A percentile compares a stretch with the other conserved stretches of the same genome.
Evolutionary conservation across 2,797 vertebrate genomes (phyloP).

Genomic region (Acipenser transmontanus): DNA sequence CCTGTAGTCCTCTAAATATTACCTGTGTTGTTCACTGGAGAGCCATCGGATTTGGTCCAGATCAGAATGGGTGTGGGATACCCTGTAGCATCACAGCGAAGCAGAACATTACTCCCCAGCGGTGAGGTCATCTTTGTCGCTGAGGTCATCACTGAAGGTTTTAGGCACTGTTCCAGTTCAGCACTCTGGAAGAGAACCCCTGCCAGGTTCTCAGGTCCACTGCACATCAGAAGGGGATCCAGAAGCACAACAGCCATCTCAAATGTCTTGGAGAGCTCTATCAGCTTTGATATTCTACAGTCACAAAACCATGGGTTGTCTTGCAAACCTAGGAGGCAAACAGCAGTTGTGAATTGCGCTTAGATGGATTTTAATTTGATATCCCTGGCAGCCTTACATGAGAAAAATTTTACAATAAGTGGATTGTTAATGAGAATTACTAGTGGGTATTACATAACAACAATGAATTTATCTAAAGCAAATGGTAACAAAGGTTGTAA

Average conservation of each 20-base stretch:
- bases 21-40: conserved; percentile 79
- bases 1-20: conserved; percentile 20
- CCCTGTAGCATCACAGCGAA: conserved; percentile 86
- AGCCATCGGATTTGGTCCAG: conserved; percentile 70
- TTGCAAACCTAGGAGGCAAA: conserved; percentile 71
- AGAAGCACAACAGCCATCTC: conserved; percentile 69
- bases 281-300: conserved; percentile 87
- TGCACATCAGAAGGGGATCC: conserved; percentile 75
- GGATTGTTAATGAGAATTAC: too few relatives aligned
- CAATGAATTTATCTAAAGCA: too few relatives aligned
- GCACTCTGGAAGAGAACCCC: conserved; percentile 82
- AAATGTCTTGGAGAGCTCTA: conserved; percentile 79
- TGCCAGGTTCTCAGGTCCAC: conserved; percentile 73
- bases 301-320: conserved; percentile 96
- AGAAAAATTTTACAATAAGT: too few relatives aligned
- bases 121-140: conserved; percentile 88
- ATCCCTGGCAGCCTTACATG: too few relatives aligned
- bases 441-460: too few relatives aligned
- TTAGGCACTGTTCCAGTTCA: conserved; percentile 83
- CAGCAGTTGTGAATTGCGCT: too few relatives aligned
- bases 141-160: conserved; percentile 86
- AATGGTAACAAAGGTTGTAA: too few relatives aligned
- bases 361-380: too few relatives aligned
- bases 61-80: conserved; percentile 78
- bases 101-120: conserved; percentile 82